Evolutionary conservation across 1,140 invertebrate species (phyloP).

Genomic region (Conopomorpha cramerella): DNA sequence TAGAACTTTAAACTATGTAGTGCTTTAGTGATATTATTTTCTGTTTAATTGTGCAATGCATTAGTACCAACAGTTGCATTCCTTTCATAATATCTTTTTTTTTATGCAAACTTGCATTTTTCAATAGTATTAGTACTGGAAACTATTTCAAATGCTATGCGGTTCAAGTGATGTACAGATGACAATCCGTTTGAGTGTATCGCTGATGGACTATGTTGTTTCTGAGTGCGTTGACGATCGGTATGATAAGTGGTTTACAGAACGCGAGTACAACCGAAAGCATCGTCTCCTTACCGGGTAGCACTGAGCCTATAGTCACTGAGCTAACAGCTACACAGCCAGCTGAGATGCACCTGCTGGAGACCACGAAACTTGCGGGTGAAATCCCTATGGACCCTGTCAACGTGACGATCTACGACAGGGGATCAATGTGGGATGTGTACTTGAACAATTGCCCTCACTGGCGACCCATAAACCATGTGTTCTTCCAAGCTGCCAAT

Average conservation of each 20-base stretch:
- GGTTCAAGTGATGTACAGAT: too few relatives aligned
- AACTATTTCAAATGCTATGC: too few relatives aligned
- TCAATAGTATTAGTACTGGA: too few relatives aligned
- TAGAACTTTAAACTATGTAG: too few relatives aligned
- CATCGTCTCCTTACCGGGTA: too few relatives aligned
- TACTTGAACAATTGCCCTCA: conserved; percentile 62
- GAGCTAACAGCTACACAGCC: conserved; percentile 7
- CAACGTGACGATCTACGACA: conserved; percentile 40
- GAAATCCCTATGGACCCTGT: conserved; percentile 22
- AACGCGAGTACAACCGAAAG: too few relatives aligned
- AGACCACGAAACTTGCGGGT: conserved; percentile 23
- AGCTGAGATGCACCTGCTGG: conserved; percentile 33
- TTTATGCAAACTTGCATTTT: too few relatives aligned
- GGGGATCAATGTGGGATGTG: conserved; percentile 44
- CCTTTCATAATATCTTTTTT: too few relatives aligned
- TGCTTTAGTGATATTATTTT: too few relatives aligned
- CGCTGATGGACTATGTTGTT: conserved; percentile 57
- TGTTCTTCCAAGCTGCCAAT: conserved; percentile 84
- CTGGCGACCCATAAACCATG: conserved; percentile 68
- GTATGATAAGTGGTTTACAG: conserved; percentile 44
- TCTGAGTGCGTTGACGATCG: conserved; percentile 51
- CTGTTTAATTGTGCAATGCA: too few relatives aligned
- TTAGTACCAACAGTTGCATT: too few relatives aligned
- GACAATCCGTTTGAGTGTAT: too few relatives aligned
- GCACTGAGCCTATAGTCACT: conserved; percentile 18